Percentiles rank a stretch among this genome's conserved stretches.
Conservation (phyloP, 2,888 invertebrate species). For the Yponomeuta malinellus region DNA sequence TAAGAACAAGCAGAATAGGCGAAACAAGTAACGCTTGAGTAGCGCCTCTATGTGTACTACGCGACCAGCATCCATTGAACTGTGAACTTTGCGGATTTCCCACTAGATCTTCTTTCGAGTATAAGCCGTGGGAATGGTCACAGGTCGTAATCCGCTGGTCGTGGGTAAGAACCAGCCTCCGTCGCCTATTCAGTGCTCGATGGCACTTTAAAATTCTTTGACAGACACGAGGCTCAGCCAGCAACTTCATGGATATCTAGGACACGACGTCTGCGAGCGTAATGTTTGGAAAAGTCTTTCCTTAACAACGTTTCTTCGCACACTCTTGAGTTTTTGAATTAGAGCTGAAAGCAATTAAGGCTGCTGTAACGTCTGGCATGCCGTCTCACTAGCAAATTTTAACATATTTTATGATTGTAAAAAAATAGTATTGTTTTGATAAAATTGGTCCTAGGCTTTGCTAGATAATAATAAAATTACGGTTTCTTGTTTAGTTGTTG, state of each 20-base stretch:
- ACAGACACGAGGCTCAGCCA: constrained; percentile 38
- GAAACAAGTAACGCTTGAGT: constrained; percentile 34
- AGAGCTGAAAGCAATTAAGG: background rate
- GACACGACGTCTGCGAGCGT: background rate
- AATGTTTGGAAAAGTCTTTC: constrained; percentile 6
- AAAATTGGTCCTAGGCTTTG: too few species aligned
- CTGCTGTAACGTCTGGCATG: too few species aligned
- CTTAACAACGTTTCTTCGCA: too few species aligned
- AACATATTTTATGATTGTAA: too few species aligned
- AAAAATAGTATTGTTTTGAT: too few species aligned
- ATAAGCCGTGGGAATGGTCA: background rate
- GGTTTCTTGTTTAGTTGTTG: too few species aligned
- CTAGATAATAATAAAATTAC: background rate
- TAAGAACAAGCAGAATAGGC: constrained; percentile 17
- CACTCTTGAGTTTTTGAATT: background rate
- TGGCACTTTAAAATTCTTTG: constrained; percentile 66
- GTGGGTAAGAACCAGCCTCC: constrained; percentile 44
- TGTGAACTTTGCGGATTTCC: background rate
- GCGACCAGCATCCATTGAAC: constrained; percentile 9
- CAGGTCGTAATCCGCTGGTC: constrained; percentile 12
- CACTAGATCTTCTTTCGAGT: background rate
- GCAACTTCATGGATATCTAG: constrained; percentile 10
- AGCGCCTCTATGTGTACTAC: constrained; percentile 48
- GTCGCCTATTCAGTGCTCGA: constrained; percentile 50
- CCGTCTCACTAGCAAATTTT: too few species aligned